Evolutionary conservation across 2,888 invertebrate species (phyloP), one percentile per base, ranked within the genome.

Genomic region (Calameuta idolon): DNA sequence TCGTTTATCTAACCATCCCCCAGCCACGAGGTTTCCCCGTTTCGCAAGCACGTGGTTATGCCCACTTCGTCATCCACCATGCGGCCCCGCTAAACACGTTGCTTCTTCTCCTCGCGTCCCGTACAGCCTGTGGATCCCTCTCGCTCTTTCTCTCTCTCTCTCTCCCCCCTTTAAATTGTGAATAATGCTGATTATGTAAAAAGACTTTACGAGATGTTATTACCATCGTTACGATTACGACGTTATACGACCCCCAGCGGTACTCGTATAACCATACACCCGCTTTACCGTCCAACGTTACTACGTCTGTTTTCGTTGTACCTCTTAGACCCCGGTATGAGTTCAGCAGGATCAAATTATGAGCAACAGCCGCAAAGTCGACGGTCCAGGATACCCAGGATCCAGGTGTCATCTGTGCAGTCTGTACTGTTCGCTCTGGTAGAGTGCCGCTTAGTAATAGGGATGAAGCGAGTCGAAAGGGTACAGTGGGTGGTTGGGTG

Each of bases 1-100:
- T 89, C 88, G 87, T 89, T 90, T 88, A 88, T 90, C 87, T 87
- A 88, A 88, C 87, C 86, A 88, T 82, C 84, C 87, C 85, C n/a
- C n/a, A 81, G 77, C 79, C 74, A 78, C 69, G 74, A 74, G 55
- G 74, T 69, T 71, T 34, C 78, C 37, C 73, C 55, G 75, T 55
- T 55, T 55, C 55, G 55, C 55, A 55, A 55, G 73, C 73, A 77
- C 76, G 76, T 34, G 76, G 73, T 74, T 31, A 11, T 37, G 34
- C 34, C 71, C 71, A 71, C 35, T 74, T 34, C 74, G 75, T 74
- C 76, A 78, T 69, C 75, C 37, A 69, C 40, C 69, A 81, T 77
- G 78, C 79, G 69, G 79, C 79, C 74, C 69, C 75, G 75, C 76
- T 68, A 15, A 69, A 77, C 79, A 40, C 75, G 78, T 75, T 75